Percentiles rank a stretch among this genome's conserved stretches.
phyloP scores from a whole-genome alignment of 2,888 invertebrate species.

The Epinotia brunnichana region DNA sequence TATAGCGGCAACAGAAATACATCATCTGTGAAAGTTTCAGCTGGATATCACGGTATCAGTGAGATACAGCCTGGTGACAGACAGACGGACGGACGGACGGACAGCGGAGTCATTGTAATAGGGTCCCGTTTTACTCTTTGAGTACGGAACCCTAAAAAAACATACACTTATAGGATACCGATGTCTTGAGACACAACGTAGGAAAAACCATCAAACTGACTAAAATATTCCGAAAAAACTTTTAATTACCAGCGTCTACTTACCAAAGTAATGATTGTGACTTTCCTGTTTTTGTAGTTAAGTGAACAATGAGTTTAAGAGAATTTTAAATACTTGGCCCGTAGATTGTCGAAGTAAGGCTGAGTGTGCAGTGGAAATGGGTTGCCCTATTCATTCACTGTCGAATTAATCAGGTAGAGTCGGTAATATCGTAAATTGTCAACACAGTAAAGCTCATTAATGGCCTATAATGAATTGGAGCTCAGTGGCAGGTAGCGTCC shows the following conservation, averaged over 20 bases:
- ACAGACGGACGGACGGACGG: too few relatives aligned
- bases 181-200: not conserved
- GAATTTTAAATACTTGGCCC: slow-evolving; percentile 32
- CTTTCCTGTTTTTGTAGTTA: slow-evolving; percentile 18
- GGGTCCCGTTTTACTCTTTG: too few relatives aligned
- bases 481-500: slow-evolving; percentile 75
- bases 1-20: too few relatives aligned
- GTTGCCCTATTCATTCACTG: slow-evolving; percentile 66
- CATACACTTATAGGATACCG: too few relatives aligned
- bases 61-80: too few relatives aligned
- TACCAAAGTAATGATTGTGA: not conserved
- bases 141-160: too few relatives aligned
- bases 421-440: slow-evolving; percentile 67
- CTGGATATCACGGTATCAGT: too few relatives aligned
- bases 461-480: slow-evolving; percentile 78
- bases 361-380: slow-evolving; percentile 54
- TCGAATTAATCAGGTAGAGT: slow-evolving; percentile 73
- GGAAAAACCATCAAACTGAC: not conserved
- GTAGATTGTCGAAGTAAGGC: slow-evolving; percentile 47
- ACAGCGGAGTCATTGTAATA: too few relatives aligned
- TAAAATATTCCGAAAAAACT: slow-evolving; percentile 2
- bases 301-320: slow-evolving; percentile 38
- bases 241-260: not conserved
- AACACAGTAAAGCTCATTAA: slow-evolving; percentile 73
- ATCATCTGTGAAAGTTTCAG: too few relatives aligned